These are phyloP conservation scores for Eriosoma lanigerum DNA, from an alignment of 1,140 invertebrate genomes.

Conservation along the genomic window DNA sequence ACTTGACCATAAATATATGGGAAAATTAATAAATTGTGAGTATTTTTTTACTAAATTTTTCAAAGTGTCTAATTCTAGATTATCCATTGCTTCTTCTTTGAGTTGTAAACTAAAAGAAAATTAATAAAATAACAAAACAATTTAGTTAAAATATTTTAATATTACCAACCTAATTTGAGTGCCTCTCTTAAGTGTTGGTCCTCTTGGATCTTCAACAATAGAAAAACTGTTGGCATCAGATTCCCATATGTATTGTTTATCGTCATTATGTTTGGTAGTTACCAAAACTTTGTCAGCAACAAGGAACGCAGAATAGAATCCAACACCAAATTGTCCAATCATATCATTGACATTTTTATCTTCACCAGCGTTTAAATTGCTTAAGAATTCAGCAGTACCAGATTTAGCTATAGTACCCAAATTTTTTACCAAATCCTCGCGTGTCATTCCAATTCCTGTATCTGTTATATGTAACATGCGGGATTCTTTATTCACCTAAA, in stretches of 20 bases:
- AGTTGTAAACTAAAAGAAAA: slow-evolving; percentile 73
- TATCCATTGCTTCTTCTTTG: slow-evolving; percentile 97
- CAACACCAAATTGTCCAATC: slow-evolving; percentile 96
- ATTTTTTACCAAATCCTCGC: slow-evolving; percentile 91
- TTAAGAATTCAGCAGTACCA: slow-evolving; percentile 96
- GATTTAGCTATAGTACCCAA: slow-evolving; percentile 99
- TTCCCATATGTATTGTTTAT: slow-evolving; percentile 97
- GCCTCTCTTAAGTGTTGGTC: slow-evolving; percentile 85
- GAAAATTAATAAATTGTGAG: slow-evolving; percentile 99
- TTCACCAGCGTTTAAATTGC: slow-evolving; percentile 80
- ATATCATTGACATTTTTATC: slow-evolving; percentile 77
- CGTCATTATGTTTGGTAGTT: slow-evolving; percentile 93
- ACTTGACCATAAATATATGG: slow-evolving; percentile 94
- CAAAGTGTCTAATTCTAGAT: slow-evolving; percentile 88
- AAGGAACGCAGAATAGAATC: slow-evolving; percentile 96
- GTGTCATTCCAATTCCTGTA: slow-evolving; percentile 98
- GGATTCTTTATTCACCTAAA: slow-evolving; percentile 87
- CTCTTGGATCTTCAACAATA: slow-evolving; percentile 91
- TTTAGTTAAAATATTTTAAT: neutral
- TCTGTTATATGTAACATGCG: slow-evolving; percentile 93
- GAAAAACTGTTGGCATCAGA: slow-evolving; percentile 87
- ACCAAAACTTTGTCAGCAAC: slow-evolving; percentile 89
- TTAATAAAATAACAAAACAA: neutral
- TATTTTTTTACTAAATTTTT: slow-evolving; percentile 93
- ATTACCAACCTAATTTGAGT: slow-evolving; percentile 62